phyloP scores from a whole-genome alignment of 2,797 vertebrate species.

The Brotula barbata region DNA sequence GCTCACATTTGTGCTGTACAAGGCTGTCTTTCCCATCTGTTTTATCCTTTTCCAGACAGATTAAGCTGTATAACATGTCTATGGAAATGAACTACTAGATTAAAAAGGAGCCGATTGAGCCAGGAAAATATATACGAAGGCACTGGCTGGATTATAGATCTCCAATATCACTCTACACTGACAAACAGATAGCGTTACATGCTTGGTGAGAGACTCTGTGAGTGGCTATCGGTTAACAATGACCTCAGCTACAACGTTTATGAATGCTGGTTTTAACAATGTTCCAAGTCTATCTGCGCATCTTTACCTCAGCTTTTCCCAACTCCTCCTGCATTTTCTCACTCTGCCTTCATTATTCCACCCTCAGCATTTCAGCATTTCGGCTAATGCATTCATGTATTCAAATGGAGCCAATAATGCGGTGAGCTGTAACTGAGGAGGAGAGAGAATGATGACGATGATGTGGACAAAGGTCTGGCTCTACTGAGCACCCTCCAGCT shows the following conservation, averaged over 20 bases:
- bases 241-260: neutral
- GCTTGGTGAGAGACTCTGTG: constrained; percentile 18
- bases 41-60: constrained; percentile 25
- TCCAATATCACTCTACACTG: constrained; percentile 31
- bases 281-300: constrained; percentile 5
- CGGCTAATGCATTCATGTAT: constrained; percentile 51
- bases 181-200: constrained; percentile 34
- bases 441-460: constrained; percentile 39
- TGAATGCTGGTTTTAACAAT: neutral
- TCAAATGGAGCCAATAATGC: constrained; percentile 43
- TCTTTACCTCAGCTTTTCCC: neutral
- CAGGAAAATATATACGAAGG: constrained; percentile 32
- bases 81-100: constrained; percentile 26
- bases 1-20: constrained; percentile 30
- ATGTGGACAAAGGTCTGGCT: constrained; percentile 67
- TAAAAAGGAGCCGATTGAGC: constrained; percentile 44
- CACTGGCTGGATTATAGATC: constrained; percentile 39
- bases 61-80: constrained; percentile 14
- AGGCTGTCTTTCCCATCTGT: constrained; percentile 40
- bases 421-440: constrained; percentile 52
- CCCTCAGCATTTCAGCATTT: constrained; percentile 45
- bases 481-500: constrained; percentile 47
- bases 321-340: constrained; percentile 11
- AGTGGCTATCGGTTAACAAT: constrained; percentile 12
- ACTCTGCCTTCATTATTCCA: constrained; percentile 19